A percentile compares a stretch with the other conserved stretches of the same genome.
Evolutionary conservation across 2,797 vertebrate genomes (phyloP).

Genomic region (Aplochiton taeniatus): DNA sequence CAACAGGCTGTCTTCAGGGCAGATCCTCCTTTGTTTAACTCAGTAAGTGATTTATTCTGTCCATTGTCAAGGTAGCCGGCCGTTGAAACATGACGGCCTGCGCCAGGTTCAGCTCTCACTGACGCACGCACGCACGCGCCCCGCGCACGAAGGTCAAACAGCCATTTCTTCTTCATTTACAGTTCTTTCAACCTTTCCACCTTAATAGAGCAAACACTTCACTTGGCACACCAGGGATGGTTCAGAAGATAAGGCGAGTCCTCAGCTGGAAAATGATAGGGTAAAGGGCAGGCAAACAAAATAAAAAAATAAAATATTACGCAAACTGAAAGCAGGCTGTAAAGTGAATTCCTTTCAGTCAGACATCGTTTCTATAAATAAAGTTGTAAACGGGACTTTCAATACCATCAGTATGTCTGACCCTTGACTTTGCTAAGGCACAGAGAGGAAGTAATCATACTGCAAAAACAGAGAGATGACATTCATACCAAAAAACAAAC

Average conservation of each 20-base stretch:
- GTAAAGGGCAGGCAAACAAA: constrained; percentile 8
- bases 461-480: constrained; percentile 27
- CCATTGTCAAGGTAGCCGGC: constrained; percentile 29
- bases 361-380: too few species aligned
- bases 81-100: constrained; percentile 8
- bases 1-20: constrained; percentile 10
- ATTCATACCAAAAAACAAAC: constrained; percentile 14
- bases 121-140: not conserved
- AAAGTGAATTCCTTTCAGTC: too few species aligned
- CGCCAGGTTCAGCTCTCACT: not conserved
- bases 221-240: constrained; percentile 18
- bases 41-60: constrained; percentile 23
- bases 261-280: constrained; percentile 16
- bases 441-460: not conserved
- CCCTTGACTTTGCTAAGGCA: not conserved
- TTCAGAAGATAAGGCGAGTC: constrained; percentile 26
- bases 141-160: constrained; percentile 1
- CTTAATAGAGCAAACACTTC: constrained; percentile 33
- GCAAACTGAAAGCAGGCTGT: too few species aligned
- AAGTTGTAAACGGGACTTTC: too few species aligned
- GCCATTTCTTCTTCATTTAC: constrained; percentile 24
- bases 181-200: constrained; percentile 32
- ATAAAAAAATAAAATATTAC: not conserved
- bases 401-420: too few species aligned
- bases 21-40: constrained; percentile 22